Conservation (phyloP, 1,140 invertebrate species). For the Leucophenga varia region DNA sequence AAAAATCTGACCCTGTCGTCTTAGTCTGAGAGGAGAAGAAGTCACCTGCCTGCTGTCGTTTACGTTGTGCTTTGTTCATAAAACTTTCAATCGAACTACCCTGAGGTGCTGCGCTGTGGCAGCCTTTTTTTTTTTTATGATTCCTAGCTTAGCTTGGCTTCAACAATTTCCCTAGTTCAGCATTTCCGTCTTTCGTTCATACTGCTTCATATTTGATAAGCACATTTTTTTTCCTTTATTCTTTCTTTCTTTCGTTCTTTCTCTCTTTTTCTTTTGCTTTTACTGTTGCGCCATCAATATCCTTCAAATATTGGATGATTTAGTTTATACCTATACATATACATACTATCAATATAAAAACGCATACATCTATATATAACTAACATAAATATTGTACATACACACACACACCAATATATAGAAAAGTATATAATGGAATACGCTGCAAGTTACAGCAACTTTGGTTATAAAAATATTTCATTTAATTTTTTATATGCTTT, state of each 20-base stretch:
- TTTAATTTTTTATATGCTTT: conserved; percentile 45
- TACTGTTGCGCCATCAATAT: conserved; percentile 50
- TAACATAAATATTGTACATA: no score
- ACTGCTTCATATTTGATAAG: conserved; percentile 52
- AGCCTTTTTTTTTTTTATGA: conserved; percentile 44
- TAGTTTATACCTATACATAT: no score
- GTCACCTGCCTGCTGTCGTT: conserved; percentile 36
- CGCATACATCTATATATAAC: no score
- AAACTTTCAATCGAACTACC: conserved; percentile 48
- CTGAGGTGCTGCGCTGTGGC: no score
- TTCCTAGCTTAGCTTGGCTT: conserved; percentile 16
- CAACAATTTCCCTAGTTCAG: no score
- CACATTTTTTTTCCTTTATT: no score
- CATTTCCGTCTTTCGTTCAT: conserved; percentile 32
- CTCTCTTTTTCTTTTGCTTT: conserved; percentile 16
- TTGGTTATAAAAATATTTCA: conserved; percentile 51
- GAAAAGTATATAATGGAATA: no score
- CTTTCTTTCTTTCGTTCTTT: conserved; percentile 18
- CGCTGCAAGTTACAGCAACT: conserved; percentile 10
- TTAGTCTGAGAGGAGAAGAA: no score
- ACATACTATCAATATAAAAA: no score
- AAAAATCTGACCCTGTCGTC: conserved; percentile 16
- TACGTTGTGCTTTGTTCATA: conserved; percentile 23
- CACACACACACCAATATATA: no score
- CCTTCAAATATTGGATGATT: conserved; percentile 22